Evolutionary conservation across 1,140 invertebrate genomes (phyloP), one percentile per base, ranked within the genome.

Genomic region (Drosophila pseudoobscura): DNA sequence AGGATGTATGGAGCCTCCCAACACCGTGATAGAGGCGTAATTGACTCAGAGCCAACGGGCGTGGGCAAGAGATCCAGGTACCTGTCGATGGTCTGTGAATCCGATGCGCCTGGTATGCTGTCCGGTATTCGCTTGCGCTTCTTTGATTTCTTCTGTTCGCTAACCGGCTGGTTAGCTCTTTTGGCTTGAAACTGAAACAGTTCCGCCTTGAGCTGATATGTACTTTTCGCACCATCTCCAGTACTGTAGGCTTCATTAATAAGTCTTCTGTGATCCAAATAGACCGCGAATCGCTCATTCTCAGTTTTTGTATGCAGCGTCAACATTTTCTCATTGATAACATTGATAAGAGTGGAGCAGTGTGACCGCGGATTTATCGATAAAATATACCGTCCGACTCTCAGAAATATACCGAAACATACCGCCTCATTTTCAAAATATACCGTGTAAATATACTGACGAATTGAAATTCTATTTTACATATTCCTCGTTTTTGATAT

Each of bases 1-100:
- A 91, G 20, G 2, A 13, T 58, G 49, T 82, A 75, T 13, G 70
- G 22, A 8, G 65, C 70, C 26, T 91, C 90, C 90, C 90, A 91
- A 29, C 58, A 54, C 15, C 83, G 80, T 15, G 31, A 22, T 22
- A 87, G 15, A 0, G 45, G 6, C 50, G 44, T 1, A n/a, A 11
- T 22, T 0, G n/a, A n/a, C 9, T 5, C 17, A 1, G 1, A 1
- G 0, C 35, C 2, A 3, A 11, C 6, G 3, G 46, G 45, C 2
- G 60, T 47, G 7, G 74, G 50, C 44, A 87, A 39, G 2, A 61
- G 57, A 13, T 64, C 2, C 22, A 85, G 11, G 5, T 78, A 85
- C 0, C 54, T 43, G 8, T 58, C 31, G 1, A 82, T 45, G 0
- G 45, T 47, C n/a, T 70, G 44, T 9, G 29, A 15, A 22, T 58